phyloP scores from a whole-genome alignment of 1,140 invertebrate genomes.

The Drosophila gunungcola region DNA sequence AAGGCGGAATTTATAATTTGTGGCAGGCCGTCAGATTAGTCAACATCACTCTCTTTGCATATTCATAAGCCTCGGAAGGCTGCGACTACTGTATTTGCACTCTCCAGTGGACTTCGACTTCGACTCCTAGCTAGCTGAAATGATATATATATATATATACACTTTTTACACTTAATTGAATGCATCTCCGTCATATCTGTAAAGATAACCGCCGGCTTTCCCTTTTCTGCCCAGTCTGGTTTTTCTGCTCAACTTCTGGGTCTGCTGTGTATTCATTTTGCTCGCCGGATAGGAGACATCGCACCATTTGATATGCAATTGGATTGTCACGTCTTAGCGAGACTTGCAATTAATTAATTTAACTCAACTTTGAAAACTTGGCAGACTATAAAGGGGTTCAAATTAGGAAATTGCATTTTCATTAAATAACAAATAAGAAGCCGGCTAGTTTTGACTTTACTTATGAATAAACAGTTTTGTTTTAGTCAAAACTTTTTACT shows the following conservation, averaged over 20 bases:
- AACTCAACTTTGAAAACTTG: neutral
- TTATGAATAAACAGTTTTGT: neutral
- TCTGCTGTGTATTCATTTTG: constrained; percentile 56
- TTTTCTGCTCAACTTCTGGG: constrained; percentile 11
- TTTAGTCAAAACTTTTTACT: too few relatives aligned
- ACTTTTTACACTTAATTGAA: constrained; percentile 60
- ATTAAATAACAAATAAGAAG: neutral
- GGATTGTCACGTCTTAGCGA: constrained; percentile 16
- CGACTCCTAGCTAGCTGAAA: constrained; percentile 54
- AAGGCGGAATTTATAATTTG: constrained; percentile 61
- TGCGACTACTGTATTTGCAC: constrained; percentile 11
- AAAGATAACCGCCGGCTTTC: constrained; percentile 29
- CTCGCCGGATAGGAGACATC: constrained; percentile 22
- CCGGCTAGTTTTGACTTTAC: neutral
- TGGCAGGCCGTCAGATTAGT: constrained; percentile 54
- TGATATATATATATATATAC: too few relatives aligned
- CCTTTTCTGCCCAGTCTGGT: constrained; percentile 15
- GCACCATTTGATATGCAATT: constrained; percentile 42
- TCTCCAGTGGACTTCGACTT: constrained; percentile 12
- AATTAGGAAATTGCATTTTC: neutral
- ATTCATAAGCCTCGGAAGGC: constrained; percentile 61
- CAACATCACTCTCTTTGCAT: constrained; percentile 67
- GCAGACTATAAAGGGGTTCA: neutral
- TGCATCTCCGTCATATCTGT: constrained; percentile 31
- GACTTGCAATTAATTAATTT: constrained; percentile 8